Base-by-base conservation (phyloP, 2,888 invertebrate species). In the Diarsia dahlii region DNA sequence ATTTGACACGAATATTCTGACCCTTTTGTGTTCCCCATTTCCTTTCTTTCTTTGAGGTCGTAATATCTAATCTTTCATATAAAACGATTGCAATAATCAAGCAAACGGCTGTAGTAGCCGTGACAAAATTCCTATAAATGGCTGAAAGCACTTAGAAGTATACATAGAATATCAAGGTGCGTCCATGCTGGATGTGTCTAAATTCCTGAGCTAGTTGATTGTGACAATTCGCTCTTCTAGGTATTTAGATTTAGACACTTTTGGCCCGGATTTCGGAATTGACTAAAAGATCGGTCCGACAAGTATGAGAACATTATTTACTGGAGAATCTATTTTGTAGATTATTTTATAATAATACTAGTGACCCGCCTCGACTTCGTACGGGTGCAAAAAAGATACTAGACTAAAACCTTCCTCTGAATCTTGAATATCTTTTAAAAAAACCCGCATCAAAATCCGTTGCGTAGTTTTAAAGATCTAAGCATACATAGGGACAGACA, bases 91-190 rank as follows among this genome's bases (percentile, higher is more conserved):
- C 62, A 80, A 80, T 28, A 15, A 48, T 56, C 12, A 50, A 0
- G 48, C 63, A 73, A 80, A 50, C 77, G 56, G 74, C 74, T 80
- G 54, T 28, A 63, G 18, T 34, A 9, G 18, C 28, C 9, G 18
- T 54, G 69, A 75, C 23, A 18, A 50, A 54, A 52, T 68, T 34
- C 23, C 58, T 65, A 56, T 76, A 69, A 81, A 76, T 70, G 82
- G 48, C 46, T 48, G 39, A 54, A 56, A 54, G 65, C 56, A 63
- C 3, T n/a, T n/a, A n/a, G n/a, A 69, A 54, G 50, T 71, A 81
- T 69, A 74, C 2, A 71, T 69, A 74, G 3, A 71, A 18, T 23
- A 71, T 54, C 82, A 84, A 78, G 74, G 85, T 68, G 75, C 75
- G 39, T 34, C 69, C 68, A 78, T 23, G 54, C 45, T 73, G 5